Evolutionary conservation across 2,797 vertebrate species (phyloP), one percentile per base, ranked within the genome.

Genomic region (Crocidura indochinensis): DNA sequence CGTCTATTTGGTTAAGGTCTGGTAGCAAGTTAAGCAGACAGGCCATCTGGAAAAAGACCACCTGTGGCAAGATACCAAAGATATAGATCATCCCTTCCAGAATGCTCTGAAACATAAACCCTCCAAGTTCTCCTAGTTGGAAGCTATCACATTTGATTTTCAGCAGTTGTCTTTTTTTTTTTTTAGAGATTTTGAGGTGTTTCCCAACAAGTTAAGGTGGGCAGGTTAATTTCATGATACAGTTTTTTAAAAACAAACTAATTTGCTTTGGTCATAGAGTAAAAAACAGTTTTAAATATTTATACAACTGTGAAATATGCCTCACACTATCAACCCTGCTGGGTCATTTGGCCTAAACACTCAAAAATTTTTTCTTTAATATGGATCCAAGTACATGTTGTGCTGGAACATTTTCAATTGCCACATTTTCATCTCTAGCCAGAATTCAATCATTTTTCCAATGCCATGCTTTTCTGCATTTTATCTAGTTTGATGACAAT

Each of bases 311-410:
- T 96, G 92, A 98, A 98, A 96, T 95, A 95, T 65, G 92, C 92
- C 92, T 96, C 94, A 94, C 87, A 95, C 97, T 96, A 95, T 97
- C 96, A 96, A 92, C 75, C 81, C 93, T 92, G 89, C 92, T 91
- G 91, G 96, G 97, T 97, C 96, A 96, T 95, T 97, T 98, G 98
- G 97, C 98, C 96, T 93, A 95, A 75, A 94, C 88, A 90, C 65
- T 94, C 75, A 91, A 94, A 97, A 84, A 78, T 91, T n/a, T 96
- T 96, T 73, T 94, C 98, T 98, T 98, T 98, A 95, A 98, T 98
- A 96, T 3, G 7, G 92, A 93, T 98, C 98, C 98, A 98, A 98
- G 98, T 97, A 98, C 98, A 98, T 96, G 97, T 95, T 98, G 98
- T 98, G 97, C 98, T 98, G 97, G 98, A 97, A 97, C 95, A 44